A percentile compares a stretch with the other conserved stretches of the same genome.
phyloP scores from a whole-genome alignment of 2,888 invertebrate species.

The Globia sparganii region DNA sequence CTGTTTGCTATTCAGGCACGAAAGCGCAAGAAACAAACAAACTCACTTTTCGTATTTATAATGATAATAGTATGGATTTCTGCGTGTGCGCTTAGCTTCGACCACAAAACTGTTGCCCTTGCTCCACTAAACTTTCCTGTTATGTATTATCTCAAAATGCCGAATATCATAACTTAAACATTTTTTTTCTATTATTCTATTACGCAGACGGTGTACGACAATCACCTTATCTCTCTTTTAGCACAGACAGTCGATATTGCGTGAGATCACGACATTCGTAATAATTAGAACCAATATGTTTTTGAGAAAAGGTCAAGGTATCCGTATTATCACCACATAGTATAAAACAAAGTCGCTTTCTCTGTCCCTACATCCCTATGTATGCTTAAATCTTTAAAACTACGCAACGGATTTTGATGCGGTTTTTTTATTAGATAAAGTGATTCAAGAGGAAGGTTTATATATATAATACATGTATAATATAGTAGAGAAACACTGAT shows the following conservation, averaged over 20 bases:
- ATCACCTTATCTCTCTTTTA: slow-evolving; percentile 41
- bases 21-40: not conserved
- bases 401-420: too few species aligned
- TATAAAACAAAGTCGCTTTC: too few species aligned
- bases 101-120: slow-evolving; percentile 68
- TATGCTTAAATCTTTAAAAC: too few species aligned
- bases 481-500: too few species aligned
- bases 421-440: too few species aligned
- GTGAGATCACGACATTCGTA: slow-evolving; percentile 62
- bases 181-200: slow-evolving; percentile 57
- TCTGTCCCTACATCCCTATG: too few species aligned
- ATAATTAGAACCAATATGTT: slow-evolving; percentile 38
- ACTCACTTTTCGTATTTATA: not conserved
- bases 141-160: slow-evolving; percentile 64
- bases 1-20: not conserved
- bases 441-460: too few species aligned
- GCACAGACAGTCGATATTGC: slow-evolving; percentile 48
- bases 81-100: slow-evolving; percentile 19
- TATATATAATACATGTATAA: too few species aligned
- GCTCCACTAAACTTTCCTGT: slow-evolving; percentile 66
- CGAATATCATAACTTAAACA: slow-evolving; percentile 55
- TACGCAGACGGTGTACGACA: slow-evolving; percentile 42
- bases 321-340: too few species aligned
- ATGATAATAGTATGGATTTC: not conserved
- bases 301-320: slow-evolving; percentile 57